phyloP scores from a whole-genome alignment of 2,113 vertebrate genomes.

The Sardina pilchardus region DNA sequence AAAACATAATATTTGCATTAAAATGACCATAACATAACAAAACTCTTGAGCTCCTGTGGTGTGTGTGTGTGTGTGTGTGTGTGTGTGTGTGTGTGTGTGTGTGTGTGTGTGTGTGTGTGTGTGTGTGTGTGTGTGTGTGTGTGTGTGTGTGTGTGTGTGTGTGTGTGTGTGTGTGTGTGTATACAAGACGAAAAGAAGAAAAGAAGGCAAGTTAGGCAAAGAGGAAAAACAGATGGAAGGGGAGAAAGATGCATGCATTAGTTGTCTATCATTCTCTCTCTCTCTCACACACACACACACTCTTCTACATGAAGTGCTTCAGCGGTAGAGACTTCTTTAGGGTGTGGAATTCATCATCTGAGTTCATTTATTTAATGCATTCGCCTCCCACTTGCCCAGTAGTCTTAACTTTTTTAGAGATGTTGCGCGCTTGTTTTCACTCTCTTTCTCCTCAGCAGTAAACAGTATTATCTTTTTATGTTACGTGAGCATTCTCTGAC shows the following conservation, averaged over 20 bases:
- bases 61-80: neutral
- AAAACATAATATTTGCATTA: neutral
- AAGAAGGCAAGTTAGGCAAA: no score
- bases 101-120: neutral
- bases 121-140: neutral
- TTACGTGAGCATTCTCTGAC: conserved; percentile 50
- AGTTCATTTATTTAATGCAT: neutral
- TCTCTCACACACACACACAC: no score
- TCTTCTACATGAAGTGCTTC: no score
- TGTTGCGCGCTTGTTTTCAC: neutral
- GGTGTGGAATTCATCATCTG: no score
- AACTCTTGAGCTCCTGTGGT: neutral
- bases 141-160: neutral
- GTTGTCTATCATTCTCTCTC: no score
- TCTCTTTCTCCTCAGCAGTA: neutral
- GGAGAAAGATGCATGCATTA: no score
- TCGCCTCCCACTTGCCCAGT: neutral
- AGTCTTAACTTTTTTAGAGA: neutral
- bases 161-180: neutral
- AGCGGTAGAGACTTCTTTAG: no score
- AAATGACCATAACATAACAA: neutral
- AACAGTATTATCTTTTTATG: neutral
- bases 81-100: neutral
- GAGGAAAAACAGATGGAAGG: no score
- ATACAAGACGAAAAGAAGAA: no score